phyloP scores from a whole-genome alignment of 2,888 invertebrate genomes.

The Hemithea aestivaria region DNA sequence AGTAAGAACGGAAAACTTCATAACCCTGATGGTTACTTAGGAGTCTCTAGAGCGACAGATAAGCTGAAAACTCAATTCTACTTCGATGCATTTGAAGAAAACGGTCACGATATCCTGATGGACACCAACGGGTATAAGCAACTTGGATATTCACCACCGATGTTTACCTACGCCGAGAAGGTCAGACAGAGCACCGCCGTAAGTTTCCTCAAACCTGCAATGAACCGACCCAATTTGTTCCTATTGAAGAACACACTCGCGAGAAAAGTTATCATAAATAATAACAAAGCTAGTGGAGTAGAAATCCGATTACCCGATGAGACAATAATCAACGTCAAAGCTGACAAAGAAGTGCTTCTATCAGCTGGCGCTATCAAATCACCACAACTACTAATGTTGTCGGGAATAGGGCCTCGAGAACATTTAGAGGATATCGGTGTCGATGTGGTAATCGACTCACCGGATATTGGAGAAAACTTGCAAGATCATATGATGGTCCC shows the following conservation, averaged over 20 bases:
- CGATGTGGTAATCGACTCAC: conserved; percentile 36
- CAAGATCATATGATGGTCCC: conserved; percentile 48
- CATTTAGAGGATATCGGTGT: conserved; percentile 43
- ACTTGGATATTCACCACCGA: conserved; percentile 37
- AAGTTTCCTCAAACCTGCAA: conserved; percentile 38
- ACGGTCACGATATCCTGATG: conserved; percentile 34
- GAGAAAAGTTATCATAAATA: conserved; percentile 40
- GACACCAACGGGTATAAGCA: conserved; percentile 41
- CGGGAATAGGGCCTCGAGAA: conserved; percentile 49
- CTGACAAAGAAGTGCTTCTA: conserved; percentile 45
- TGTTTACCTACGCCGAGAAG: conserved; percentile 35
- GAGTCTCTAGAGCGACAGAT: conserved; percentile 46
- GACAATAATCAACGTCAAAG: conserved; percentile 28
- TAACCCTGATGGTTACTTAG: conserved; percentile 35
- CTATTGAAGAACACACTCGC: conserved; percentile 42
- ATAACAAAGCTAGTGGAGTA: conserved; percentile 38
- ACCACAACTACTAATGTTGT: conserved; percentile 55
- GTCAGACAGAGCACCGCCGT: conserved; percentile 41
- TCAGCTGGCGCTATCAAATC: conserved; percentile 51
- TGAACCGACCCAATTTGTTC: conserved; percentile 37
- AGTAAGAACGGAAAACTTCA: conserved; percentile 50
- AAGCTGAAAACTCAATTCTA: conserved; percentile 51
- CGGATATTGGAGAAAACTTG: conserved; percentile 46
- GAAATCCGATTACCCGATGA: conserved; percentile 35
- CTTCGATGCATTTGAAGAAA: conserved; percentile 40